Conservation (phyloP, 2,113 vertebrate species). For the Lipophrys pholis region DNA sequence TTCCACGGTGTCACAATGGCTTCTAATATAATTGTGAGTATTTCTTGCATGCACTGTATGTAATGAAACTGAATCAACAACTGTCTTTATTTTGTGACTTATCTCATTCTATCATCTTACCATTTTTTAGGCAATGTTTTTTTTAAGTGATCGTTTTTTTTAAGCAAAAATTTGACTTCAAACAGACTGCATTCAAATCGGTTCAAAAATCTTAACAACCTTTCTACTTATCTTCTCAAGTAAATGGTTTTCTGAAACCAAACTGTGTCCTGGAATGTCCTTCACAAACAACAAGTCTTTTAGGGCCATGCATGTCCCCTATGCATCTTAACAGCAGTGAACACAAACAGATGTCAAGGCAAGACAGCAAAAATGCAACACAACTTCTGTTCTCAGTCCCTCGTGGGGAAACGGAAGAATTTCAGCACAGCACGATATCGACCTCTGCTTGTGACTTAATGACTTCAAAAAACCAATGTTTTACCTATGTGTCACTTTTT, state of each 20-base stretch:
- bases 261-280: neutral
- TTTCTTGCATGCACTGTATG: neutral
- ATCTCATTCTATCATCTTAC: too few relatives aligned
- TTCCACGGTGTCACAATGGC: conserved; percentile 82
- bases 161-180: too few relatives aligned
- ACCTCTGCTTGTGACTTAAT: too few relatives aligned
- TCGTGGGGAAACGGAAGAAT: neutral
- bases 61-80: neutral
- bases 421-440: too few relatives aligned
- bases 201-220: too few relatives aligned
- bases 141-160: too few relatives aligned
- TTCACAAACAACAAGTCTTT: neutral
- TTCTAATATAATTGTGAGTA: conserved; percentile 92
- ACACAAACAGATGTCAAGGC: neutral
- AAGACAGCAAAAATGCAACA: too few relatives aligned
- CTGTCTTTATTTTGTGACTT: too few relatives aligned
- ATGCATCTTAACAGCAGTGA: neutral
- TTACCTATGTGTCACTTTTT: too few relatives aligned
- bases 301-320: neutral
- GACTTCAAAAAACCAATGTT: too few relatives aligned
- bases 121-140: too few relatives aligned
- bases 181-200: too few relatives aligned
- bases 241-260: neutral
- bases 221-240: neutral
- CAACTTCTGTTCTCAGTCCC: neutral